Evolutionary conservation across 2,113 vertebrate species (phyloP).

Genomic region (Tetrax tetrax): DNA sequence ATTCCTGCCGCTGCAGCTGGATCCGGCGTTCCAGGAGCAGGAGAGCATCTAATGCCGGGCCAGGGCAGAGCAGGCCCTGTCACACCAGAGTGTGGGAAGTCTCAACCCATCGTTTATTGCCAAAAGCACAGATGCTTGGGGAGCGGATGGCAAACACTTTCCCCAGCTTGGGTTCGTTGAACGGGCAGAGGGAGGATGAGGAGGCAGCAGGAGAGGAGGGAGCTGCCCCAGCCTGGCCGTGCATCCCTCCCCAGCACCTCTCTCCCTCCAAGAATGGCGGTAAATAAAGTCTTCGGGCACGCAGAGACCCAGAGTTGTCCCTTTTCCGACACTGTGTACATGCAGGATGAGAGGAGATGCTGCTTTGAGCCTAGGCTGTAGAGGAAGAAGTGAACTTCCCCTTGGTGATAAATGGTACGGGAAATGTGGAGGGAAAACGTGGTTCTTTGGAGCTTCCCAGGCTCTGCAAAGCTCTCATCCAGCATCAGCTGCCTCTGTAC

Average conservation of each 20-base stretch:
- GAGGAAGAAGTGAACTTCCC: not conserved
- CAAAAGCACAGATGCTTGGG: rapidly evolving
- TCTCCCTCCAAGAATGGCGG: not conserved
- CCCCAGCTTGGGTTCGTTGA: not conserved
- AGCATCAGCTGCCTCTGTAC: not conserved
- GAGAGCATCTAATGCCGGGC: not conserved
- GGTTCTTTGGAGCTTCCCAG: not conserved
- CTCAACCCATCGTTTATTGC: not conserved
- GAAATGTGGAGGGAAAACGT: not conserved
- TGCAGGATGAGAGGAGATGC: not conserved
- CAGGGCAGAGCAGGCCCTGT: rapidly evolving
- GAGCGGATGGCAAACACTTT: not conserved
- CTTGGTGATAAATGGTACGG: not conserved
- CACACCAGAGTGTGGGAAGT: not conserved
- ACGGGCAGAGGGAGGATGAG: rapidly evolving
- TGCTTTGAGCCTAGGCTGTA: not conserved
- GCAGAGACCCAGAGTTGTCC: rapidly evolving
- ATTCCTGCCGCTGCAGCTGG: not conserved
- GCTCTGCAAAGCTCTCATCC: not conserved
- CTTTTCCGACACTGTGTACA: rapidly evolving
- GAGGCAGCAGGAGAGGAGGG: not conserved
- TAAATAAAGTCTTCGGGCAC: not conserved
- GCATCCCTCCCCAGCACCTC: not conserved
- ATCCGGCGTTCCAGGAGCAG: not conserved
- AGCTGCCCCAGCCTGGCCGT: not conserved